Base-by-base conservation (phyloP, 2,888 invertebrate genomes). In the Cheilosia impressa region DNA sequence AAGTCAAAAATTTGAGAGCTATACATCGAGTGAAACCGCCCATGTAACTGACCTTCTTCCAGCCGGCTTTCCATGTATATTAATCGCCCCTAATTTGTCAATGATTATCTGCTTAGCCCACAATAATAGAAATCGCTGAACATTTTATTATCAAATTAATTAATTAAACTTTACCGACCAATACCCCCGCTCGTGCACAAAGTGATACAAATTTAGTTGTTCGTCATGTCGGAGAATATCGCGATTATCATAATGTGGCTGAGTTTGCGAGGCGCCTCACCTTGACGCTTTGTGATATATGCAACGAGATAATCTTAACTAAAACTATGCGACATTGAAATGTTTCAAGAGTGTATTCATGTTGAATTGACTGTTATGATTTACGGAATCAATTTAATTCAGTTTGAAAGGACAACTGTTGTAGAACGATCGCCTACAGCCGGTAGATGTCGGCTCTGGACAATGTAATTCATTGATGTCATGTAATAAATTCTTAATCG, bases 331-430 rank as follows among this genome's bases (percentile, higher is more conserved):
- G 73, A 58, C 68, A 84, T 84, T 84, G 84, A 84, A 75, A 47
- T 79, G 50, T 22, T 50, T 75, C 31, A 57, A 22, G 41, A 75
- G 53, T 63, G 53, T 63, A 52, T 52, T 73, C 68, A 58, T 80
- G 62, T 73, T 22, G 72, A 68, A 73, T 68, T 69, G 58, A 84
- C 75, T 75, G 80, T 60, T 60, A 24, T 79, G 58, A 84, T 75
- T 79, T 71, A 43, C 73, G 43, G 27, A 60, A 60, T 55, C 60
- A 38, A 58, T 69, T 58, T 34, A 66, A 79, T 53, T 80, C 52
- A 47, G 17, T 58, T 83, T 63, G 50, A 53, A 80, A 80, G 71
- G 75, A 84, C 79, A 79, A 34, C 24, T 31, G 19, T 7, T 52
- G 5, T 52, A 52, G 4, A 52, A 15, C 9, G 13, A 13, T 24